Base-by-base conservation (phyloP, 2,113 vertebrate species). In the Ciconia maguari region DNA sequence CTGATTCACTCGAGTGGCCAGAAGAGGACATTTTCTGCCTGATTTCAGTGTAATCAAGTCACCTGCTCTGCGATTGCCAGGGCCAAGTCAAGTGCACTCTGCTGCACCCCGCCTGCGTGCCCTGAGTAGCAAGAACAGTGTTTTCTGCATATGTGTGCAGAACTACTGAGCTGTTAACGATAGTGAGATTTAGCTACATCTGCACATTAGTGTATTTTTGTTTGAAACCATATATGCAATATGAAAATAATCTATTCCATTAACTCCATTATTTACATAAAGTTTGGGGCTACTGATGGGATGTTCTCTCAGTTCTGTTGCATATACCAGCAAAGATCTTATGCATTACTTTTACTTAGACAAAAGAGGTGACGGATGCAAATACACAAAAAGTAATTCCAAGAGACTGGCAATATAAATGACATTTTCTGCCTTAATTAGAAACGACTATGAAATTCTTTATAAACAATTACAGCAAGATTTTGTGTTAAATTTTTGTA, bases 11-110 rank as follows among this genome's bases (percentile, higher is more conserved):
- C 62, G 96, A 98, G 96, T 98, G 96, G 98, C 98, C 97, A 98
- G 97, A 97, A 98, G 95, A 98, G 97, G 97, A 98, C 97, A 98
- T 98, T 98, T 98, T 98, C 98, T 98, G 98, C 98, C 98, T 98
- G 97, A 98, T 98, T 98, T 98, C 98, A 98, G 96, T 83, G 94
- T 98, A 98, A 98, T 98, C 95, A 97, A 98, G 98, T 98, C 98
- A 98, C 98, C 98, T 98, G 98, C 98, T 98, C 97, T 94, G 86
- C 10, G 38, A 85, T 38, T 93, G 93, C 91, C 87, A 41, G 74
- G 93, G 96, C 97, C 97, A 97, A 97, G 93, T 76, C 93, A 87
- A 91, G 66, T n/a, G 77, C 91, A 94, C 89, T 70, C 55, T 72
- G 88, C 90, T 83, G 80, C 90, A 77, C 51, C 32, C 75, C 60